phyloP scores from a whole-genome alignment of 2,797 vertebrate species.

The Bradypodion ventrale region DNA sequence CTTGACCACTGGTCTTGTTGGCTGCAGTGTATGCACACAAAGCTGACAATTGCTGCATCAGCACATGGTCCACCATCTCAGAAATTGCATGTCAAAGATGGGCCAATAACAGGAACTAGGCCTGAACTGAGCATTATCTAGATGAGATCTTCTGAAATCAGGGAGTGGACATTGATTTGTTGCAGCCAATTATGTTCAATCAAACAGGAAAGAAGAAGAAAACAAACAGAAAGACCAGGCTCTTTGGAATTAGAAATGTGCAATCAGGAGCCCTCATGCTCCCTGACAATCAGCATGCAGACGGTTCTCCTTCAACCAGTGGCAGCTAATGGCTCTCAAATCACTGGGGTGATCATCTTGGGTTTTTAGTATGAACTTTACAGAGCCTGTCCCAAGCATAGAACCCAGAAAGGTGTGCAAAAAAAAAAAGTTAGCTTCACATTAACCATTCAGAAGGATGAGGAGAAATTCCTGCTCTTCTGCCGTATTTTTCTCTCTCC shows the following conservation, averaged over 20 bases:
- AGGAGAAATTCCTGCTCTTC: too few relatives aligned
- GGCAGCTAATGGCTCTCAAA: too few relatives aligned
- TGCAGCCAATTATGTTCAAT: neutral
- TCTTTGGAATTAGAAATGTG: neutral
- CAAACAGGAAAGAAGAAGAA: neutral
- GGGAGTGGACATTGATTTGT: neutral
- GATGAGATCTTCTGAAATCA: neutral
- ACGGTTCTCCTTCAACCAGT: too few relatives aligned
- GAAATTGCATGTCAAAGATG: neutral
- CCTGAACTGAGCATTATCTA: neutral
- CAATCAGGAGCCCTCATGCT: neutral
- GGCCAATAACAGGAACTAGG: neutral
- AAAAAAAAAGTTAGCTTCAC: too few relatives aligned
- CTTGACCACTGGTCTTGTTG: neutral
- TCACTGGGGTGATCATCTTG: too few relatives aligned
- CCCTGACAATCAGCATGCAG: neutral
- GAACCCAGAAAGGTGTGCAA: too few relatives aligned
- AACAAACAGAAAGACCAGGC: neutral
- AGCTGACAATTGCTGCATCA: neutral
- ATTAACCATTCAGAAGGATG: neutral
- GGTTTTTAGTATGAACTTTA: too few relatives aligned
- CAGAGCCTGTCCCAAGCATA: too few relatives aligned
- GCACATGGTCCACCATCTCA: neutral
- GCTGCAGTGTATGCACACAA: neutral
- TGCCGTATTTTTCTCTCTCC: neutral